Evolutionary conservation across 1,140 invertebrate species (phyloP).

Genomic region (Neomicropteryx cornuta): DNA sequence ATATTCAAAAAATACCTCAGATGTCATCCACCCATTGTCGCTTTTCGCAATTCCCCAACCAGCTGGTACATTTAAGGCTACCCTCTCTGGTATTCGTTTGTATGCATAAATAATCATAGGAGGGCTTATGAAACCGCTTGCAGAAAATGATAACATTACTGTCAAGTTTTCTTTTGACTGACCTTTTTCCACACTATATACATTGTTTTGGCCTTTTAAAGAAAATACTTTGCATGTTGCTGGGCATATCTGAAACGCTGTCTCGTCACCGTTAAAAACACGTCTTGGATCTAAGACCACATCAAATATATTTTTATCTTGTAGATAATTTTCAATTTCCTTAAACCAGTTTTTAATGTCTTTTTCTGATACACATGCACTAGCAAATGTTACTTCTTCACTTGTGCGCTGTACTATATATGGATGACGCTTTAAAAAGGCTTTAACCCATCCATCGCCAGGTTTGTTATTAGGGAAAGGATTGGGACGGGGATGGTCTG

Average conservation of each 20-base stretch:
- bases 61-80: slow-evolving; percentile 15
- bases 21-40: slow-evolving; percentile 26
- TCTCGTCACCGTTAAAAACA: slow-evolving; percentile 28
- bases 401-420: slow-evolving; percentile 13
- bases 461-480: slow-evolving; percentile 20
- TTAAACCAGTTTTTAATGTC: slow-evolving; percentile 23
- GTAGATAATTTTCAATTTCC: slow-evolving; percentile 18
- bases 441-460: slow-evolving; percentile 23
- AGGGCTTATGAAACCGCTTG: slow-evolving; percentile 13
- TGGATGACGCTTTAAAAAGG: slow-evolving; percentile 22
- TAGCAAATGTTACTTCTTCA: slow-evolving; percentile 15
- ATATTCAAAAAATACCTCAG: slow-evolving; percentile 22
- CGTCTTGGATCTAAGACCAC: slow-evolving; percentile 18
- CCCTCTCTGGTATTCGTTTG: slow-evolving; percentile 15
- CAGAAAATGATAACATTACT: slow-evolving; percentile 20
- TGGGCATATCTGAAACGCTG: slow-evolving; percentile 21
- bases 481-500: slow-evolving; percentile 9
- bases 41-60: slow-evolving; percentile 21
- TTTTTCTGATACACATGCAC: slow-evolving; percentile 20
- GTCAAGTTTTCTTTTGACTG: slow-evolving; percentile 21
- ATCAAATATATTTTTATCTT: slow-evolving; percentile 14
- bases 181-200: slow-evolving; percentile 20
- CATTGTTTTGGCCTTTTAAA: slow-evolving; percentile 20
- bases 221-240: slow-evolving; percentile 20
- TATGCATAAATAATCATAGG: slow-evolving; percentile 21